Evolutionary conservation across 2,888 invertebrate species (phyloP).

Genomic region (Tetragnatha montana): DNA sequence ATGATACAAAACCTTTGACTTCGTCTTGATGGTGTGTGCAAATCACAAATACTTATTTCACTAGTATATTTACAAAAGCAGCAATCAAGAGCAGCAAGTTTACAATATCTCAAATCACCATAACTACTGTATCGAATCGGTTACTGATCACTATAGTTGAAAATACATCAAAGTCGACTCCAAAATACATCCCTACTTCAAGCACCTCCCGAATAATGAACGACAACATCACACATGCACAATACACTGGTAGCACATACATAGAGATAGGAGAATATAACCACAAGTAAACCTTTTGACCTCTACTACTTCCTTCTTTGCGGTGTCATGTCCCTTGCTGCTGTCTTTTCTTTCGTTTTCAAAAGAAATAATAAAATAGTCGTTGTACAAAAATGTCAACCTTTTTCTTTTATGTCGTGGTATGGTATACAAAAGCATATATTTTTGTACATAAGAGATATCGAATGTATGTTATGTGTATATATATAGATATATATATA

Average conservation of each 20-base stretch:
- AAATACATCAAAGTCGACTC: slow-evolving; percentile 28
- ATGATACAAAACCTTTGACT: slow-evolving; percentile 70
- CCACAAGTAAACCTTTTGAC: too few relatives aligned
- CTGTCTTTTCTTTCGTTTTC: slow-evolving; percentile 38
- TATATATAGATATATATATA: slow-evolving; percentile 34
- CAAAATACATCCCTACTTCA: too few relatives aligned
- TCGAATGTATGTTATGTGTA: slow-evolving; percentile 36
- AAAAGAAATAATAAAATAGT: slow-evolving; percentile 70
- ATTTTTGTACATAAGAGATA: slow-evolving; percentile 58
- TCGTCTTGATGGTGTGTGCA: slow-evolving; percentile 63
- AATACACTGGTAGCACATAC: slow-evolving; percentile 44
- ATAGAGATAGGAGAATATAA: slow-evolving; percentile 33
- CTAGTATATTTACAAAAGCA: slow-evolving; percentile 70
- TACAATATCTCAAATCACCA: slow-evolving; percentile 48
- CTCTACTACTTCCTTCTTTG: not conserved
- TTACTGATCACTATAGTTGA: slow-evolving; percentile 50
- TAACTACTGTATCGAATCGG: slow-evolving; percentile 48
- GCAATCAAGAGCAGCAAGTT: slow-evolving; percentile 69
- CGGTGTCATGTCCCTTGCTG: slow-evolving; percentile 51
- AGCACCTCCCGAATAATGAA: slow-evolving; percentile 16
- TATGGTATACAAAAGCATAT: slow-evolving; percentile 58
- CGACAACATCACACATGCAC: slow-evolving; percentile 29
- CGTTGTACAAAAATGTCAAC: slow-evolving; percentile 67
- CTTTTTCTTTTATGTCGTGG: slow-evolving; percentile 50
- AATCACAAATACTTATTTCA: slow-evolving; percentile 68